Evolutionary conservation across 1,140 invertebrate genomes (phyloP), one percentile per base, ranked within the genome.

Genomic region (Xylocopa sonorina): DNA sequence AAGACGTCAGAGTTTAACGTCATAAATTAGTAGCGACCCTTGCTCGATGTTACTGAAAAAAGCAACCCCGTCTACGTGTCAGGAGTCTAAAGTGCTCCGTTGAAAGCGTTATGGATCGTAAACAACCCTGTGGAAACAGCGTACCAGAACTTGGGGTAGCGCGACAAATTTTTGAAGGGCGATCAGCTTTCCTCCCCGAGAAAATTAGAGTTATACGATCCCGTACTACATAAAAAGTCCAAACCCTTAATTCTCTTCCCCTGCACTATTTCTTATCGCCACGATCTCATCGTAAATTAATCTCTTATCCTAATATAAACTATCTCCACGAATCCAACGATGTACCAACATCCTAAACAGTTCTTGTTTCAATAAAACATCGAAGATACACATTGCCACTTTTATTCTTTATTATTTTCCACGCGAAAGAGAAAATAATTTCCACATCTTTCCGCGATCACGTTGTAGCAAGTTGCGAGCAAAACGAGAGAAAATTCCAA

Each of bases 51-150:
- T 69, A 38, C 43, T n/a, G 53, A 62, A 18, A n/a, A 58, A 77
- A 60, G 21, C 76, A 71, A 81, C 48, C 67, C 72, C 51, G 34
- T 68, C 63, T 55, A 41, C 57, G 46, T 75, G 62, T 78, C 55
- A 69, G 29, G 53, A 43, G 43, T 58, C 29, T 74, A 53, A 80
- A 68, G 41, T 50, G 60, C n/a, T 10, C 27, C 27, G 53, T 34
- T 75, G 50, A 72, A 86, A 82, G 62, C 72, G 57, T 72, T 73
- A 85, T 57, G 63, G 80, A 84, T 86, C 73, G 76, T 86, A 82
- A 82, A 86, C 77, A 82, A 27, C 60, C 32, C 67, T 27, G 29
- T 58, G 64, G 69, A 76, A 80, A 69, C 64, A 10, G 14, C 60
- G 24, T 21, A 34, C 4, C 10, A n/a, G 18, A 62, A 50, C 21